phyloP scores from a whole-genome alignment of 2,113 vertebrate species.

The Corythornis vintsioides region DNA sequence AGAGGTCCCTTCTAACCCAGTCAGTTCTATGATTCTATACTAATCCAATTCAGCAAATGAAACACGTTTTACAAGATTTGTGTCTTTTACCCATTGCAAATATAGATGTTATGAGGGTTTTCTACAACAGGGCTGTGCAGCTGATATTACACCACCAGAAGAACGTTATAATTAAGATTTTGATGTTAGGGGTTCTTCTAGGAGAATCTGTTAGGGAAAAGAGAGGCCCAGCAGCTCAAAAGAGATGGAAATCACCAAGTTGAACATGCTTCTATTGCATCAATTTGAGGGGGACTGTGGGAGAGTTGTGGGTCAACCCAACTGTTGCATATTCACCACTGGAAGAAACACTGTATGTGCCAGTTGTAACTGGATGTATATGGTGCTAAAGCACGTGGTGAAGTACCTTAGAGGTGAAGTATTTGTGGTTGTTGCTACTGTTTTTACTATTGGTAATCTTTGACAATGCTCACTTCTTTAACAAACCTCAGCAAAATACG shows the following conservation, averaged over 20 bases:
- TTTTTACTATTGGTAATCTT: not conserved
- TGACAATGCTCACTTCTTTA: not conserved
- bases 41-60: not conserved
- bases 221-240: not conserved
- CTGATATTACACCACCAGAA: not conserved
- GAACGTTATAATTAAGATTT: not conserved
- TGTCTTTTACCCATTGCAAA: not conserved
- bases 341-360: accelerated
- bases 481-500: not conserved
- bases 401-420: not conserved
- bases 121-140: not conserved
- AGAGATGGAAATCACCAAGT: not conserved
- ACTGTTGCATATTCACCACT: not conserved
- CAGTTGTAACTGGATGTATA: not conserved
- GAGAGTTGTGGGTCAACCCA: not conserved
- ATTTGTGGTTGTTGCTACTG: not conserved
- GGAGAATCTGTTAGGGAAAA: not conserved
- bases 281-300: not conserved
- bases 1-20: too few relatives aligned
- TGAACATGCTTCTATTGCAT: not conserved
- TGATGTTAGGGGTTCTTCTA: not conserved
- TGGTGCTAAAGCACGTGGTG: not conserved
- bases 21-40: too few relatives aligned
- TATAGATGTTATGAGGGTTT: not conserved
- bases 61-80: not conserved